These are phyloP conservation scores for Drosophila pruinosa DNA, from an alignment of 1,140 invertebrate genomes.

Conservation along the genomic window DNA sequence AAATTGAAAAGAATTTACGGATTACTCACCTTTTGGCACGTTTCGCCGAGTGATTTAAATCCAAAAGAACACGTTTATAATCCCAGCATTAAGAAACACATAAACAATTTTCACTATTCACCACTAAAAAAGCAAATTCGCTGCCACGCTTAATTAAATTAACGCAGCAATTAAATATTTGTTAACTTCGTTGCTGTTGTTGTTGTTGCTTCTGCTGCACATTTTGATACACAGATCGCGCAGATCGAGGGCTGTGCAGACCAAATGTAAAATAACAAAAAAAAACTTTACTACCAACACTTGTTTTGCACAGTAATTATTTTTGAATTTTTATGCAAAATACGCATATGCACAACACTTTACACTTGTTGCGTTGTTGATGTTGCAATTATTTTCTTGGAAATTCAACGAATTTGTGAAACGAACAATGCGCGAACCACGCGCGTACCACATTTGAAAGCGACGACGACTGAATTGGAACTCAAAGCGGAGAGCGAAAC, in stretches of 20 bases:
- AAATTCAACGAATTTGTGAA: slow-evolving; percentile 46
- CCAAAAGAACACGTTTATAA: slow-evolving; percentile 32
- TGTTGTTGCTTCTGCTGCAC: slow-evolving; percentile 44
- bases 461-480: slow-evolving; percentile 44
- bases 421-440: slow-evolving; percentile 40
- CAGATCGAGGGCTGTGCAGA: slow-evolving; percentile 40
- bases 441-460: slow-evolving; percentile 48
- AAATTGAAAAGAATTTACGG: slow-evolving; percentile 3
- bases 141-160: slow-evolving; percentile 65
- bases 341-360: slow-evolving; percentile 29
- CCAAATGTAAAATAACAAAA: slow-evolving; percentile 24
- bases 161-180: slow-evolving; percentile 54
- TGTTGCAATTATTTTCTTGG: slow-evolving; percentile 49
- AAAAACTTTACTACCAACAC: slow-evolving; percentile 1
- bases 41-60: slow-evolving; percentile 44
- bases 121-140: slow-evolving; percentile 22
- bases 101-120: slow-evolving; percentile 5
- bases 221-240: slow-evolving; percentile 62
- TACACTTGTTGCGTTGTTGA: slow-evolving; percentile 45
- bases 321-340: slow-evolving; percentile 16
- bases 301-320: slow-evolving; percentile 9
- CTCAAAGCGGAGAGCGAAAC: slow-evolving; percentile 21
- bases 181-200: slow-evolving; percentile 57
- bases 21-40: slow-evolving; percentile 52
- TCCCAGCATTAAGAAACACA: slow-evolving; percentile 31